Percentiles rank a stretch among this genome's conserved stretches.
These are phyloP conservation scores for Anodontia alba DNA, from an alignment of 2,888 invertebrate species.

Conservation along the genomic window DNA sequence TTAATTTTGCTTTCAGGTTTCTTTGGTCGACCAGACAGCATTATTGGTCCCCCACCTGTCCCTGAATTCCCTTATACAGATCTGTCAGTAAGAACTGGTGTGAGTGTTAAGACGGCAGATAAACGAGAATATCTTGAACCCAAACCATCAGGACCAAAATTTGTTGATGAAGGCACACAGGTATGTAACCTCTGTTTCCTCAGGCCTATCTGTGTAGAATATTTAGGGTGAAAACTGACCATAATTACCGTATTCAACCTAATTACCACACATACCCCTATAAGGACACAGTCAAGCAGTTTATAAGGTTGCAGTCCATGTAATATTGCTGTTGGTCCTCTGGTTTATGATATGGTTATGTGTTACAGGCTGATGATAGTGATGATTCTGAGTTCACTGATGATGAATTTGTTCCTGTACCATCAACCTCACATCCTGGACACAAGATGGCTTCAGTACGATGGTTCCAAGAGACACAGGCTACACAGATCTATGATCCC, in stretches of 20 bases:
- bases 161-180: conserved; percentile 67
- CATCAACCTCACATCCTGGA: conserved; percentile 70
- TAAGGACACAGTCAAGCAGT: too few relatives aligned
- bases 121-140: conserved; percentile 37
- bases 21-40: conserved; percentile 53
- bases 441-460: conserved; percentile 73
- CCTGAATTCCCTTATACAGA: conserved; percentile 49
- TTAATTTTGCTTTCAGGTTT: conserved; percentile 56
- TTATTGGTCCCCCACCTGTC: conserved; percentile 50
- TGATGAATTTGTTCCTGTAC: conserved; percentile 75
- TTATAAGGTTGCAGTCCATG: too few relatives aligned
- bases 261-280: too few relatives aligned
- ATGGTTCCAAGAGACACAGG: conserved; percentile 83
- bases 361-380: conserved; percentile 65
- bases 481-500: conserved; percentile 70
- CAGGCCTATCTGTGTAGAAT: too few relatives aligned
- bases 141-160: conserved; percentile 17
- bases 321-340: too few relatives aligned
- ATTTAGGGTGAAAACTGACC: too few relatives aligned
- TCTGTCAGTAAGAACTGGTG: conserved; percentile 22
- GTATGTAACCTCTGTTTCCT: conserved; percentile 38
- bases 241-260: too few relatives aligned
- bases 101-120: conserved; percentile 35
- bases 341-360: too few relatives aligned
- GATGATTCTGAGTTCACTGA: conserved; percentile 72